Evolutionary conservation across 2,888 invertebrate species (phyloP), one percentile per base, ranked within the genome.

Genomic region (Acronicta aceris): DNA sequence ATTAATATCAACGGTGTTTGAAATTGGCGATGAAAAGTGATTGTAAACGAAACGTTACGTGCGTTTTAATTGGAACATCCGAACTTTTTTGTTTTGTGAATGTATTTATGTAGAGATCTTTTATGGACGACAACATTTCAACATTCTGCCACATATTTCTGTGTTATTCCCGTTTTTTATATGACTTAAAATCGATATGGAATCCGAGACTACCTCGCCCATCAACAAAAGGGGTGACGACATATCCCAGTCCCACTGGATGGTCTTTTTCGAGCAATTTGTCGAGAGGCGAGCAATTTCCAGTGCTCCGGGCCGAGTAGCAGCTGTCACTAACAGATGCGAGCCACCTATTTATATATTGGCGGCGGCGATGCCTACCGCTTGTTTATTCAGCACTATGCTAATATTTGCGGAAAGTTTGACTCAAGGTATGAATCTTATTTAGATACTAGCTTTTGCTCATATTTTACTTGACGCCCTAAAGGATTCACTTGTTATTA

Each of bases 241-340:
- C 21, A 33, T 27, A 15, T 30, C 16, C 15, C 16, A 30, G 15
- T 15, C 10, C 41, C 53, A 0, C 33, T 41, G 27, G 30, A 43
- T 53, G 36, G 42, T 50, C 52, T 57, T 68, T 62, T 57, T 16
- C 40, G 8, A 53, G 57, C 15, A 45, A 59, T 65, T 62, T 62
- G 36, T 43, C 40, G 45, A 65, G 48, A 49, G 41, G 54, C 51
- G 50, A 16, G 59, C 59, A 60, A 71, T 73, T 75, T 62, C 50
- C 71, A n/a, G 55, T 13, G 41, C 52, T 15, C 48, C 33, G 25
- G 50, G 49, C 63, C 40, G 50, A 36, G 43, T 38, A 49, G 40
- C 25, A 45, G 36, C 72, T 67, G 76, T 60, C 67, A 66, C 47
- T 25, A 45, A 45, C 76, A 73, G 66, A 71, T 59, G 51, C 33